A percentile compares a stretch with the other conserved stretches of the same genome.
These are phyloP conservation scores for Leucoraja erinaceus DNA, from an alignment of 2,113 vertebrate species.

Conservation along the genomic window DNA sequence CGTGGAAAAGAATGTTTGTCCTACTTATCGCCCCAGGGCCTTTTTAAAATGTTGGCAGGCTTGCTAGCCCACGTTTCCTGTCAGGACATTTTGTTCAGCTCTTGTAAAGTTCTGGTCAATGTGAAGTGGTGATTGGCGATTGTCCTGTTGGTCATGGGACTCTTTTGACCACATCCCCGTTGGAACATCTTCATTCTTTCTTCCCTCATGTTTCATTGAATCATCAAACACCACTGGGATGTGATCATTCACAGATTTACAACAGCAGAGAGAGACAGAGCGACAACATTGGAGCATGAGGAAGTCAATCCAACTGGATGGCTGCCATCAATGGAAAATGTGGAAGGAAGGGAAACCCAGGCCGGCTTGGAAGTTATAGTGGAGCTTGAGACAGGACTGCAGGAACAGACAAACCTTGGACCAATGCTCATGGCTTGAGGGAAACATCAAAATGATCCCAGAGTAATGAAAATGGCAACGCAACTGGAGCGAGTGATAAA, in stretches of 20 bases:
- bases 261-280: background rate
- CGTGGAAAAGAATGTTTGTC: background rate
- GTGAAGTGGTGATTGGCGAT: background rate
- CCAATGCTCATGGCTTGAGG: background rate
- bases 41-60: background rate
- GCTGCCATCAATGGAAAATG: background rate
- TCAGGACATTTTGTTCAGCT: conserved; percentile 23
- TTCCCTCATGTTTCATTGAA: background rate
- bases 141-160: background rate
- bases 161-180: background rate
- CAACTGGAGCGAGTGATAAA: too few species aligned
- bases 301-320: background rate
- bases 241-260: background rate
- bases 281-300: background rate
- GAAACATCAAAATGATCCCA: background rate
- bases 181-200: background rate
- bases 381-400: background rate
- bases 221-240: background rate
- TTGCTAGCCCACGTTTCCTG: background rate
- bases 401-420: background rate
- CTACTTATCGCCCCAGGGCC: background rate
- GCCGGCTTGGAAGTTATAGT: background rate
- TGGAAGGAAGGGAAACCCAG: background rate
- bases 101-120: background rate
- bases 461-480: background rate